Conservation (phyloP, 2,888 invertebrate genomes). For the Exocentrus adspersus region DNA sequence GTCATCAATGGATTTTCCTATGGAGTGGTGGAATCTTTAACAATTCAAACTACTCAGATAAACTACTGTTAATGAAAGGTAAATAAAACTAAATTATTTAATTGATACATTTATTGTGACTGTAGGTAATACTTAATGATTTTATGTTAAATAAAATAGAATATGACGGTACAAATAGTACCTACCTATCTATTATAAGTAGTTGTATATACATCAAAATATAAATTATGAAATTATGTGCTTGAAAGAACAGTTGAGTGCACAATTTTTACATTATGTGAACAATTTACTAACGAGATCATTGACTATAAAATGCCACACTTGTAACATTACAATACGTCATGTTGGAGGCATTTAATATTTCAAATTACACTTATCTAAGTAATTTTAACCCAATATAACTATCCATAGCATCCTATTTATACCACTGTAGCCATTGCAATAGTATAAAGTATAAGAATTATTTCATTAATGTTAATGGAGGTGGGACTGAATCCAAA, state of each 20-base stretch:
- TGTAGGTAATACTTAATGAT: constrained; percentile 45
- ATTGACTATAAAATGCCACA: constrained; percentile 55
- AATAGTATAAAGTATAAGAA: too few species aligned
- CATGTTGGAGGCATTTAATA: constrained; percentile 45
- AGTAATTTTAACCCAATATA: constrained; percentile 14
- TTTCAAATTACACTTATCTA: constrained; percentile 24
- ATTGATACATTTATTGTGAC: constrained; percentile 49
- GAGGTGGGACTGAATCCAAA: too few species aligned
- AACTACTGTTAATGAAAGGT: too few species aligned
- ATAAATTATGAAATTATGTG: constrained; percentile 47
- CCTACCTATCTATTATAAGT: constrained; percentile 51
- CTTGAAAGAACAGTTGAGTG: constrained; percentile 47
- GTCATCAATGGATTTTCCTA: too few species aligned
- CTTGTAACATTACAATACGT: constrained; percentile 52
- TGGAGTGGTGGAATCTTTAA: too few species aligned
- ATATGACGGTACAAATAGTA: constrained; percentile 55
- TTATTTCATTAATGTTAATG: too few species aligned
- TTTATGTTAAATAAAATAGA: constrained; percentile 53
- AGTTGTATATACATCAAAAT: constrained; percentile 49
- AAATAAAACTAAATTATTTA: constrained; percentile 32
- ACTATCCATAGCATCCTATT: not conserved
- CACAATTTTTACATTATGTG: constrained; percentile 48
- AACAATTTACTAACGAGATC: constrained; percentile 57
- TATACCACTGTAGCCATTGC: too few species aligned
- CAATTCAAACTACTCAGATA: too few species aligned